Evolutionary conservation across 2,113 vertebrate genomes (phyloP).

Genomic region (Narcine bancroftii): DNA sequence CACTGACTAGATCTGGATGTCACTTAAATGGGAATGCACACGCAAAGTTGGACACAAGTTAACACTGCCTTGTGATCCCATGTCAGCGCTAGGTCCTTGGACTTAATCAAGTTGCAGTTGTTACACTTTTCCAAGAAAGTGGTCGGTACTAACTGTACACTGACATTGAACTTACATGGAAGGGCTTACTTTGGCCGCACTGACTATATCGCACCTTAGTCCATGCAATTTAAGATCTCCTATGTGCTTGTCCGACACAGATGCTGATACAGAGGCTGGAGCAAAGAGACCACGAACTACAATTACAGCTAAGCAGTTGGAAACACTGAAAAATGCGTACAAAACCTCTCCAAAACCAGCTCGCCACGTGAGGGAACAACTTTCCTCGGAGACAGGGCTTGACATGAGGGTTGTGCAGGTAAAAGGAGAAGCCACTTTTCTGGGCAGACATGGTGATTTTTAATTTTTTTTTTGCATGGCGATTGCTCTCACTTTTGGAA

Average conservation of each 20-base stretch:
- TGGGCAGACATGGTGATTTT: neutral
- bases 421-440: conserved; percentile 39
- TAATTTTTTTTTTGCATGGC: neutral
- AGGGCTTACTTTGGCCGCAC: neutral
- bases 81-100: too few species aligned
- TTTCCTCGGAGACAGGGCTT: conserved; percentile 91
- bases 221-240: neutral
- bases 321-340: conserved; percentile 94
- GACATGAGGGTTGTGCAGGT: conserved; percentile 99
- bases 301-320: conserved; percentile 96
- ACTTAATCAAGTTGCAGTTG: neutral
- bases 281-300: conserved; percentile 92
- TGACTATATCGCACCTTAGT: neutral
- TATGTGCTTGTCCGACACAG: conserved; percentile 51
- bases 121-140: neutral
- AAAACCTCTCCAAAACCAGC: conserved; percentile 96
- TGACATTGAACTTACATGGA: neutral
- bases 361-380: conserved; percentile 88
- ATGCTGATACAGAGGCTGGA: conserved; percentile 82
- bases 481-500: neutral
- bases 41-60: too few species aligned
- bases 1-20: too few species aligned
- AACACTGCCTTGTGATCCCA: too few species aligned
- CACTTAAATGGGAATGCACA: too few species aligned
- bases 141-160: neutral